phyloP scores from a whole-genome alignment of 2,797 vertebrate species.

The Urosaurus nigricauda region DNA sequence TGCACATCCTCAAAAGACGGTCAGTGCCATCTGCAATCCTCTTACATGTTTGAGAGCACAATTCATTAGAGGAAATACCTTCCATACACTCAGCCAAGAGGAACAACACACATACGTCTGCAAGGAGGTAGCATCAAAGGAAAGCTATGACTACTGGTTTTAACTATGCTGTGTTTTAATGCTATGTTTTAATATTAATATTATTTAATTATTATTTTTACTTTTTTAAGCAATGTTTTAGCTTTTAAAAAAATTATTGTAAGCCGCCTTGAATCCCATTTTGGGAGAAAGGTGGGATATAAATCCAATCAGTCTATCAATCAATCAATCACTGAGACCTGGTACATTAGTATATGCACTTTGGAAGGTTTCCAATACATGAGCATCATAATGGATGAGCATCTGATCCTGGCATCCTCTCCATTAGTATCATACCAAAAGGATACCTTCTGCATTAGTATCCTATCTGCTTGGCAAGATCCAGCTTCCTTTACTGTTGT shows the following conservation, averaged over 20 bases:
- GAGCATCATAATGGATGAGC: too few relatives aligned
- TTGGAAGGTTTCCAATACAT: not conserved
- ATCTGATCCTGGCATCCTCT: not conserved
- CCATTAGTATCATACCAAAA: not conserved
- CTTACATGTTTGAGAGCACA: not conserved
- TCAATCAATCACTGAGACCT: not conserved
- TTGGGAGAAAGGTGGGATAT: too few relatives aligned
- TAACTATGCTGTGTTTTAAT: too few relatives aligned
- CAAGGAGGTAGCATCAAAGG: not conserved
- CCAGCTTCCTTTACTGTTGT: not conserved
- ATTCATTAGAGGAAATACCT: conserved; percentile 32
- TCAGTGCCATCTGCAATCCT: conserved; percentile 10
- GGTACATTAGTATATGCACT: not conserved
- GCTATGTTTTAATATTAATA: too few relatives aligned
- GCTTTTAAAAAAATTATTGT: too few relatives aligned
- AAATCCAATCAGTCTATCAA: too few relatives aligned
- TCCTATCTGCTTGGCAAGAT: not conserved
- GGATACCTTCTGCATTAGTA: not conserved
- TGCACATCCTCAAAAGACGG: not conserved
- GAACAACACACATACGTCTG: conserved; percentile 19
- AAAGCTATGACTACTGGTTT: accelerated
- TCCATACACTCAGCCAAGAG: not conserved
- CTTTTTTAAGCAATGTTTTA: too few relatives aligned
- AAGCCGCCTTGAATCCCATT: too few relatives aligned
- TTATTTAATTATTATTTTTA: too few relatives aligned